Base-by-base conservation (phyloP, 2,797 vertebrate genomes). In the Spondyliosoma cantharus region DNA sequence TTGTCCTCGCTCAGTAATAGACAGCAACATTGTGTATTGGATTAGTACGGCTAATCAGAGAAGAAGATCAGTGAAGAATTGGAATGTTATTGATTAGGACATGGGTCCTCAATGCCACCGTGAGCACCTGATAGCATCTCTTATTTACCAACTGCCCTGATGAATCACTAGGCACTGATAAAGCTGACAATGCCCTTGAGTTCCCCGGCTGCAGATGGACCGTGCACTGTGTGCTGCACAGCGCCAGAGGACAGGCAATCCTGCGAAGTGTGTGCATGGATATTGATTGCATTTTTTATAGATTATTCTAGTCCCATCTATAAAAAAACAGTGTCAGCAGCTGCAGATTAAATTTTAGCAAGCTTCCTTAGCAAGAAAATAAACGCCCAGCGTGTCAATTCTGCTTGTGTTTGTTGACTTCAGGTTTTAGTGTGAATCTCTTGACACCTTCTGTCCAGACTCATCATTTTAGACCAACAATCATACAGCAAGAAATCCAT, bases 31-130 rank as follows among this genome's bases (percentile, higher is more conserved):
- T 85, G 90, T 83, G 80, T 91, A 92, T 94, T 92, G 91, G 92
- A 94, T 95, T 93, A 93, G 89, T 74, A 66, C 7, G 24, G 87
- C 89, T 95, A 93, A 95, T 95, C 95, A 90, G 86, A 86, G 74
- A 57, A 71, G 76, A 74, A 90, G 93, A 96, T 96, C 94, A 94
- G 91, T 90, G 90, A 93, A 90, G 92, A 93, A 95, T 93, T 93
- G 92, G 89, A 93, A 91, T 89, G 92, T 86, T 94, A 95, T 95
- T 92, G 94, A 95, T 95, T 92, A 93, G 93, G 89, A 94, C 93
- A 91, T 74, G 77, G 88, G 88, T 82, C 90, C 86, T 94, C 92
- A 91, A 91, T 94, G 93, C 91, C 90, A 90, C 84, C 68, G 80
- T 76, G 82, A 89, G 86, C 81, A 68, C 54, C 76, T 79, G 94